phyloP scores from a whole-genome alignment of 1,140 invertebrate species.

The Rhynchophorus ferrugineus region DNA sequence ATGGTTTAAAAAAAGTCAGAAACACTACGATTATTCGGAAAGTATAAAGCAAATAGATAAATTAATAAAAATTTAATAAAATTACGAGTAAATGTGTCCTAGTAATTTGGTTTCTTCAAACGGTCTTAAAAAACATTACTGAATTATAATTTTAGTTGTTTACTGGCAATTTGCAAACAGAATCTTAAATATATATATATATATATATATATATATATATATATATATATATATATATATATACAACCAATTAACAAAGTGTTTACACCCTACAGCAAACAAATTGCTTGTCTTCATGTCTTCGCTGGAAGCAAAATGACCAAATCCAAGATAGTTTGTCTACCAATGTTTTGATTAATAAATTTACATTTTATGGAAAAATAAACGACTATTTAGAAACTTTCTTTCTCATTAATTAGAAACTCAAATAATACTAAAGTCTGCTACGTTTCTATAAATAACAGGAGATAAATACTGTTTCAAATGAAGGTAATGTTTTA shows the following conservation, averaged over 20 bases:
- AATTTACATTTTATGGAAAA: neutral
- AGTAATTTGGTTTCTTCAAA: no score
- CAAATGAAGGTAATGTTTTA: neutral
- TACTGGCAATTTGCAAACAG: neutral
- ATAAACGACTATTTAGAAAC: neutral
- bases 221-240: slow-evolving; percentile 2
- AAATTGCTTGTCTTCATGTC: no score
- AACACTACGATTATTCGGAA: no score
- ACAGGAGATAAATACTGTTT: neutral
- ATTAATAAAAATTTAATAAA: no score
- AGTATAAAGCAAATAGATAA: no score
- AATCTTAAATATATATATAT: neutral
- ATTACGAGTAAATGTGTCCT: no score
- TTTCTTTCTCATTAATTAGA: neutral
- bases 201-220: slow-evolving; percentile 4
- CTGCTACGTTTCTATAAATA: neutral
- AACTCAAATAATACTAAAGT: neutral
- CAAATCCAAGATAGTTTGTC: no score
- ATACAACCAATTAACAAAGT: neutral
- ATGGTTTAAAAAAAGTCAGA: no score
- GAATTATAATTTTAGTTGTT: no score
- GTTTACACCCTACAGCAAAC: no score
- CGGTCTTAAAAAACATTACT: no score
- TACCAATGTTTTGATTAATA: neutral
- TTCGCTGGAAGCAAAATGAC: no score